Evolutionary conservation across 2,888 invertebrate genomes (phyloP), one percentile per base, ranked within the genome.

Genomic region (Eudasyphora cyanicolor): DNA sequence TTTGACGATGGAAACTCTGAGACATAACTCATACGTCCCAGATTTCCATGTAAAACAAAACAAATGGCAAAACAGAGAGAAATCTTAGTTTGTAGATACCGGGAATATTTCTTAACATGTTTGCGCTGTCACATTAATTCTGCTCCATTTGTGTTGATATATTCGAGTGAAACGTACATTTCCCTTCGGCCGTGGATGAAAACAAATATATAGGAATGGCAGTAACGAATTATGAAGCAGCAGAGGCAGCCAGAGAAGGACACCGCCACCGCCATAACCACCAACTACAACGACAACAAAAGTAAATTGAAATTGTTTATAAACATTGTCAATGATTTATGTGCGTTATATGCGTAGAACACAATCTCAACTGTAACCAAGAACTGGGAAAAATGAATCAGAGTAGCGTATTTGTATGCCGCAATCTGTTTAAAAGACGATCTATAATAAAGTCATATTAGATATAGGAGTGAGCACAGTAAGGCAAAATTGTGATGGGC

Each of bases 61-160:
- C 42, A 19, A 69, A 54, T 75, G 57, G 32, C 10, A 70, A 64
- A 51, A 21, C 4, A 0, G n/a, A n/a, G n/a, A 62, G 60, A 73
- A 79, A 82, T 79, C 71, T 82, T 64, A 62, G 49, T 60, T 29
- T 45, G 24, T 29, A 14, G 29, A 67, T 74, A 67, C 69, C 24
- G 51, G 73, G 42, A 57, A 73, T 38, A 38, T 81, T 79, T 78
- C 78, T 73, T 73, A 70, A 77, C 60, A 60, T 81, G 76, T 84
- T 84, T 81, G 73, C 78, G 32, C 81, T 78, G 84, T 79, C 81
- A 79, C 78, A 84, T 84, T 84, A 84, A 84, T 84, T 84, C 84
- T 76, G 81, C 84, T 81, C 84, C 84, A 84, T 84, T 84, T 84
- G 81, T 62, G 75, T 73, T 81, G 84, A 84, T 84, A 84, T 76